A percentile compares a stretch with the other conserved stretches of the same genome.
Evolutionary conservation across 2,797 vertebrate genomes (phyloP).

Genomic region (Decapterus maruadsi): DNA sequence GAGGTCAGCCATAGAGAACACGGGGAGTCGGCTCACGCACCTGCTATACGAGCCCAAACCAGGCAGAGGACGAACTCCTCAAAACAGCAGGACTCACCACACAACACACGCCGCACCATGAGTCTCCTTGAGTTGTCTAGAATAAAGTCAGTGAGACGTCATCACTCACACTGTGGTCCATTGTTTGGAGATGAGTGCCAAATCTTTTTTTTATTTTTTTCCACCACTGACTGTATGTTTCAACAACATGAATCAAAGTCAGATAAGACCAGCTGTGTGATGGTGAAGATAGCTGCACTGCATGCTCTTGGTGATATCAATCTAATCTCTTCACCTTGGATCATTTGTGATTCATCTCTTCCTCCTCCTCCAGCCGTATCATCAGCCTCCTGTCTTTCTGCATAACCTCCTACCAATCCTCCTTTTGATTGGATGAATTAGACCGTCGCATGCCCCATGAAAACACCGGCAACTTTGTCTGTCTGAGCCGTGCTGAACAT

Average conservation of each 20-base stretch:
- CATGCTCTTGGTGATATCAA: slow-evolving; percentile 60
- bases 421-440: slow-evolving; percentile 47
- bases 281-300: slow-evolving; percentile 55
- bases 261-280: slow-evolving; percentile 63
- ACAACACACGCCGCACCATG: slow-evolving; percentile 37
- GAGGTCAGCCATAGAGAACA: slow-evolving; percentile 77
- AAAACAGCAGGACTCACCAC: slow-evolving; percentile 47
- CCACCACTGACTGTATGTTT: slow-evolving; percentile 26
- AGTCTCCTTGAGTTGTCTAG: slow-evolving; percentile 66
- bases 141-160: slow-evolving; percentile 47
- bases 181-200: slow-evolving; percentile 59
- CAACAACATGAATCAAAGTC: slow-evolving; percentile 69
- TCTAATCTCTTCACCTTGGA: slow-evolving; percentile 71
- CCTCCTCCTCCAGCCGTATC: slow-evolving; percentile 44
- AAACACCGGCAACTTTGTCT: slow-evolving; percentile 2
- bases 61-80: slow-evolving; percentile 47
- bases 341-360: slow-evolving; percentile 70
- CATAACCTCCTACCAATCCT: slow-evolving; percentile 45
- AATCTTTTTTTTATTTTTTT: slow-evolving; percentile 31
- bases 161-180: slow-evolving; percentile 25
- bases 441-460: slow-evolving; percentile 5
- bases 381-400: slow-evolving; percentile 46
- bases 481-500: slow-evolving; percentile 8
- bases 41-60: slow-evolving; percentile 53
- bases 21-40: slow-evolving; percentile 51